Conservation (phyloP, 1,140 invertebrate genomes). For the Bombus confusus region DNA sequence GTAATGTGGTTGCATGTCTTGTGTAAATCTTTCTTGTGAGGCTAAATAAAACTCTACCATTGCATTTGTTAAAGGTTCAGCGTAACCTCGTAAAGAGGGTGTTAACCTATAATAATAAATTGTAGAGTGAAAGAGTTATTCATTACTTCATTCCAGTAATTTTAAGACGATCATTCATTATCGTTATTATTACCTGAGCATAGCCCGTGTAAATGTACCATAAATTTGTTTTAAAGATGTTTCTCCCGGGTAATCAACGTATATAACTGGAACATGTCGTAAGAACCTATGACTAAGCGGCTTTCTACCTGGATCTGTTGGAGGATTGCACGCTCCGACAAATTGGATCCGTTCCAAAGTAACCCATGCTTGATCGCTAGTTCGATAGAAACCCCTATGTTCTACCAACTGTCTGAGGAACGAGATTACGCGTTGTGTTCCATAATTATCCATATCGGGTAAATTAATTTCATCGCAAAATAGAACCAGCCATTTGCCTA, state of each 20-base stretch:
- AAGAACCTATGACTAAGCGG: conserved; percentile 97
- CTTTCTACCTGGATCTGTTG: conserved; percentile 99
- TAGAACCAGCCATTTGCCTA: conserved; percentile 99
- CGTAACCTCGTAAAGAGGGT: conserved; percentile 94
- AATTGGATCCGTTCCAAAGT: conserved; percentile 99
- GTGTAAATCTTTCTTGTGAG: conserved; percentile 98
- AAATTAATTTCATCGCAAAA: conserved; percentile 99
- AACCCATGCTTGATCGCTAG: conserved; percentile 98
- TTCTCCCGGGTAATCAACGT: conserved; percentile 99
- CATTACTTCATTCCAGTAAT: not conserved
- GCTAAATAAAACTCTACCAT: conserved; percentile 99
- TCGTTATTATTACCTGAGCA: conserved; percentile 87
- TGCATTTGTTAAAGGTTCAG: conserved; percentile 98
- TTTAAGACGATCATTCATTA: not conserved
- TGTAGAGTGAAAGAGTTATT: not conserved
- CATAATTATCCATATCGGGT: conserved; percentile 99
- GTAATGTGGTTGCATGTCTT: conserved; percentile 99
- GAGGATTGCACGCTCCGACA: conserved; percentile 99
- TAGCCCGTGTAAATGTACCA: conserved; percentile 98
- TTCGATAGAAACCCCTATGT: conserved; percentile 95
- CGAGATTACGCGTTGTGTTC: conserved; percentile 99
- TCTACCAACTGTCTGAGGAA: conserved; percentile 99
- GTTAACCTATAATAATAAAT: conserved; percentile 84
- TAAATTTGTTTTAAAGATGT: conserved; percentile 99
- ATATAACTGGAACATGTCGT: conserved; percentile 98